Conservation (phyloP, 2,113 vertebrate genomes). For the Brienomyrus brachyistius region DNA sequence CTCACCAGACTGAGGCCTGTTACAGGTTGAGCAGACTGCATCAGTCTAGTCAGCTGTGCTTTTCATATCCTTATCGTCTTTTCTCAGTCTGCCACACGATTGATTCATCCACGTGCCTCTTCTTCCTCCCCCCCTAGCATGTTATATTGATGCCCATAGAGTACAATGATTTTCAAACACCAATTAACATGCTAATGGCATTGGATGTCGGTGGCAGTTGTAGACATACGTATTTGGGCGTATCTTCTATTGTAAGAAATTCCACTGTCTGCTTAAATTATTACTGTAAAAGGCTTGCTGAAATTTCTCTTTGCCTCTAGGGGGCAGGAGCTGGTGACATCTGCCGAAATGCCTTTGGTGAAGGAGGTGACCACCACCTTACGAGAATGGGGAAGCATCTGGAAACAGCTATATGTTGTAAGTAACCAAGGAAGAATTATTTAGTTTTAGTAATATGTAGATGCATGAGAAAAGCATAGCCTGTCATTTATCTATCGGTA, state of each 20-base stretch:
- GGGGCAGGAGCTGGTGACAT: constrained; percentile 65
- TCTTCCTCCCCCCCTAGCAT: background rate
- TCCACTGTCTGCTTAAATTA: background rate
- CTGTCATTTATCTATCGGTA: background rate
- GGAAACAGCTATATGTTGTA: constrained; percentile 96
- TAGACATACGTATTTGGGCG: background rate
- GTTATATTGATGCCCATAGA: background rate
- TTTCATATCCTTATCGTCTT: background rate
- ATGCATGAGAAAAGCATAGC: background rate
- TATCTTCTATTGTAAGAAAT: background rate
- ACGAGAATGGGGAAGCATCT: constrained; percentile 94
- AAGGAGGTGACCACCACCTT: constrained; percentile 91
- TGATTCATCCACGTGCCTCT: background rate
- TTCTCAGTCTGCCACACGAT: background rate
- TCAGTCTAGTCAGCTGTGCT: background rate
- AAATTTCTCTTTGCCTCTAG: constrained; percentile 45
- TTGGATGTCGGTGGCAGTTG: background rate
- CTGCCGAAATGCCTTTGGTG: constrained; percentile 85
- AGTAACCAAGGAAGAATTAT: background rate
- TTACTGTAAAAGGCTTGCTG: background rate
- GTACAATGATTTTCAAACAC: background rate
- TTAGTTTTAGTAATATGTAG: background rate
- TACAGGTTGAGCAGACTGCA: background rate
- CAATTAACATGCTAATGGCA: background rate
- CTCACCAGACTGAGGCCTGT: background rate